Evolutionary conservation across 2,113 vertebrate species (phyloP).

Genomic region (pig (Sus scrofa)): T2T-Sscrofa CM000817.6:4981001-4981500

Average conservation of each 20-base stretch:
- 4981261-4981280: background rate
- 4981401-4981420: background rate
- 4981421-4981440: background rate
- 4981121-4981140: background rate
- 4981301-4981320: background rate
- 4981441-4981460: background rate
- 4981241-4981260: background rate
- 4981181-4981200: background rate
- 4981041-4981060: background rate
- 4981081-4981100: too few relatives aligned
- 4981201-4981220: too few relatives aligned
- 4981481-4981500: background rate
- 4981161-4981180: background rate
- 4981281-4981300: accelerated
- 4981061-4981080: background rate
- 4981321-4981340: background rate
- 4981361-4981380: background rate
- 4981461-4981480: background rate
- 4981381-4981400: background rate
- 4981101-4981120: background rate
- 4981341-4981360: background rate
- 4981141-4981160: background rate
- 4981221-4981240: background rate
- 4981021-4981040: too few relatives aligned
- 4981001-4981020: too few relatives aligned